Base-by-base conservation (phyloP, 30 jellyfish, hydroid and myxozoan genomes). In the Cassiopea andromeda region DNA sequence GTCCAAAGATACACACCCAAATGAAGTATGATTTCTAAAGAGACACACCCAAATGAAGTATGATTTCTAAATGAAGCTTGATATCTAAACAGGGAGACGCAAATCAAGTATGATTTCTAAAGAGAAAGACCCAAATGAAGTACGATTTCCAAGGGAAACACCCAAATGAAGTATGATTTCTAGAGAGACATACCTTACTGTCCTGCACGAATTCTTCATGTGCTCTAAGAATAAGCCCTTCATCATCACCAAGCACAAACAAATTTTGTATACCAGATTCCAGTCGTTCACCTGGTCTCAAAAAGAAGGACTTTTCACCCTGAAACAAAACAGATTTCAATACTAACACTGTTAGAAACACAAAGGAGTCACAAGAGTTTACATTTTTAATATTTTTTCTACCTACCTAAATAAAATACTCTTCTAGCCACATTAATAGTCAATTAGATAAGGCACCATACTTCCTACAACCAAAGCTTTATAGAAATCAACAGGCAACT, bases 231-330 rank as follows among this genome's bases (percentile, higher is more conserved):
- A 95, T 95, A 48, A 95, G 83, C 9, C 98, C 99, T 72, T 92
- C 99, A 73, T 95, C 99, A 71, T 95, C 99, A 7, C 98, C 99
- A 82, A 95, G 98, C 46, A 95, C 95, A 68, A 85, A 95, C 61
- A 95, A 97, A 70, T 85, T 92, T 77, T 95, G 98, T 45, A 91
- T 95, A 48, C 98, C 99, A 61, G 92, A 85, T 80, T 95, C 99
- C 44, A 95, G 91, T 0, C 85, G 69, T 79, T 95, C 99, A 8
- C 99, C 99, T 44, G 99, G 99, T 61, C 78, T 84, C 88, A 95
- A 77, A 89, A 95, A 95, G 90, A 95, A 95, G 14, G 99, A 91
- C 76, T 95, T 95, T 46, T 95, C 99, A 2, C 99, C 99, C 97
- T 94, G 46, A 94, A 2, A 44, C 85, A 83, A 49, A 78, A 49